A percentile compares a stretch with the other conserved stretches of the same genome.
phyloP scores from a whole-genome alignment of 2,888 invertebrate genomes.

The Crossocerus cetratus region DNA sequence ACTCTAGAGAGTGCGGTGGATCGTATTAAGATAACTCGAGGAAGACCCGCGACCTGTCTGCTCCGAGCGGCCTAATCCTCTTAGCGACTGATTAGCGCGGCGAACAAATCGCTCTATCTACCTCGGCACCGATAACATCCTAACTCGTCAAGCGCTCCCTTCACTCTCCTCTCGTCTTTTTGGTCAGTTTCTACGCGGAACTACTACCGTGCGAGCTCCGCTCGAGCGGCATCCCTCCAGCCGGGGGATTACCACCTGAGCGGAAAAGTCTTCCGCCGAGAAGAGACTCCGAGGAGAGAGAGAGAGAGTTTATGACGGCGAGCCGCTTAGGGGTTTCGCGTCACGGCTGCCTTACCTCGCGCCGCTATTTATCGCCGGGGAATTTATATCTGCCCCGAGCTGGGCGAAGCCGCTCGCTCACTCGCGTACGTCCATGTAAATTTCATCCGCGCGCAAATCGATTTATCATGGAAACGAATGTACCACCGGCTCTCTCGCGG shows the following conservation, averaged over 20 bases:
- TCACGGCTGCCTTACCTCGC: conserved; percentile 1
- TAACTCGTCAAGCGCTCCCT: background rate
- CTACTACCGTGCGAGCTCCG: no score
- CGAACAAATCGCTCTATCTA: background rate
- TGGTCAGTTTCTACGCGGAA: no score
- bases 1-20: conserved; percentile 27
- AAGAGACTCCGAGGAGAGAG: background rate
- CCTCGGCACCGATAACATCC: background rate
- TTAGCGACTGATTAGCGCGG: background rate
- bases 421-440: conserved; percentile 33
- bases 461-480: conserved; percentile 33
- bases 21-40: conserved; percentile 30
- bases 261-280: background rate
- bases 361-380: conserved; percentile 1
- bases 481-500: conserved; percentile 8
- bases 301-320: background rate
- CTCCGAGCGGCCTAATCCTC: conserved; percentile 13
- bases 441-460: conserved; percentile 21
- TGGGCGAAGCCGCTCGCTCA: background rate
- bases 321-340: conserved; percentile 1
- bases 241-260: background rate
- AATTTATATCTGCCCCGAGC: background rate
- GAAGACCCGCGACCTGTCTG: conserved; percentile 10
- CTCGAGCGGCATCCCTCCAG: no score
- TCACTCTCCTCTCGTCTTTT: no score